phyloP scores from a whole-genome alignment of 2,797 vertebrate species.

The Cuniculus paca region DNA sequence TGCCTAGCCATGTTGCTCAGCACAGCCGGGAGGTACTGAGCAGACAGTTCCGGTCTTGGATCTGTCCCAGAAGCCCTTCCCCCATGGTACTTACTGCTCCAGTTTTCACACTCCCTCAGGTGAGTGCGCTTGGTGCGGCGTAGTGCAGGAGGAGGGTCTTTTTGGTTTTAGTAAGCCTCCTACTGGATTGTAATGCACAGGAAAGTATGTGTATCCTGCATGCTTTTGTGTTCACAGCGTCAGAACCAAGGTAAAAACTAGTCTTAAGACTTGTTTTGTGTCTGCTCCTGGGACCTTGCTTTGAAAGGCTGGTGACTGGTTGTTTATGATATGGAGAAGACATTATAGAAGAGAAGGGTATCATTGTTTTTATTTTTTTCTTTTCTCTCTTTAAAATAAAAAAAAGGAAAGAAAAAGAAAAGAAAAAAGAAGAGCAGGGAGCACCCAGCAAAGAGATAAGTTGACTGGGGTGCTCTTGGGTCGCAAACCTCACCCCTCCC shows the following conservation, averaged over 20 bases:
- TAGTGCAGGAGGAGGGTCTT: not conserved
- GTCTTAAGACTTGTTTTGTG: not conserved
- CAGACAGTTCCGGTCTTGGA: not conserved
- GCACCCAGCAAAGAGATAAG: not conserved
- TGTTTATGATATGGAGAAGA: not conserved
- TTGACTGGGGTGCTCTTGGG: not conserved
- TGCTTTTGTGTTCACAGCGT: not conserved
- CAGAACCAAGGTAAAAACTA: not conserved
- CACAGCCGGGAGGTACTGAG: not conserved
- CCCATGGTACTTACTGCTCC: not conserved
- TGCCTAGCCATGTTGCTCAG: not conserved
- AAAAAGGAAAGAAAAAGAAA: not conserved
- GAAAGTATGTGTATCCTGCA: not conserved
- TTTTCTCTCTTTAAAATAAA: too few relatives aligned
- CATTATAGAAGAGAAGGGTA: not conserved
- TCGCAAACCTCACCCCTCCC: rapidly evolving
- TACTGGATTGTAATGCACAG: not conserved
- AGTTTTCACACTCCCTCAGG: not conserved
- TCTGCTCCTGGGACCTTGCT: not conserved
- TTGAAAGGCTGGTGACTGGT: not conserved
- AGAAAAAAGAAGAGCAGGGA: not conserved
- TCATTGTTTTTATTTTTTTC: too few relatives aligned
- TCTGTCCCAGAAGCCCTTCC: not conserved
- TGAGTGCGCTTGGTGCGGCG: not conserved
- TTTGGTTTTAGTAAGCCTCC: not conserved